Evolutionary conservation across 2,888 invertebrate species (phyloP), one percentile per base, ranked within the genome.

Genomic region (Troides oblongomaculatus): DNA sequence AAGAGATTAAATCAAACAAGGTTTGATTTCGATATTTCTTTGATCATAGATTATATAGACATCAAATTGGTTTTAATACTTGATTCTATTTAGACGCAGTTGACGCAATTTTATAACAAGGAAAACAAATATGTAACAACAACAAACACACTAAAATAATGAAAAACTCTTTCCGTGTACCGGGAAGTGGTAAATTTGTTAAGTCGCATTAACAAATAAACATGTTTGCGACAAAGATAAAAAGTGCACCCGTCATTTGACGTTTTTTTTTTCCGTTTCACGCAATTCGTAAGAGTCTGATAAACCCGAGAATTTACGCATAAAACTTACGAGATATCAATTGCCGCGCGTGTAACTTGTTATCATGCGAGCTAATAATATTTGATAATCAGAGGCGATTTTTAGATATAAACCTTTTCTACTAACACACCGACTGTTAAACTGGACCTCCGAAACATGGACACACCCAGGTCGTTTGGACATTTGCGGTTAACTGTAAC

Each of bases 231-330:
- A 18, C 66, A 50, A 21, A 74, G 79, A 81, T 80, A 79, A 76
- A 78, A 81, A 74, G 57, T 88, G 88, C 88, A 89, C 79, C 84
- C 81, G 85, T 85, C 84, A 86, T 83, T 81, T 84, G 81, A 53
- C 83, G 39, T 83, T 84, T 18, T 50, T 50, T 46, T 46, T 83
- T 83, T 75, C 21, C 21, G 21, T 21, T 65, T 72, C 72, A 72
- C 43, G 21, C 62, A 62, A 53, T 53, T 46, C 43, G 36, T 73
- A 72, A 72, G 78, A 78, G 79, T 50, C 18, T 79, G 77, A 81
- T 79, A 81, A 79, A 17, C 30, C 78, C 79, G 72, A 71, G 46
- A 58, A 73, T 74, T 72, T 73, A 73, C 39, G 57, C 62, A 2
- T 57, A 57, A 61, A 65, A 65, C 30, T 56, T 8, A 59, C 12